These are phyloP conservation scores for Xyliphius kryptos DNA, from an alignment of 2,113 vertebrate genomes.

Conservation along the genomic window DNA sequence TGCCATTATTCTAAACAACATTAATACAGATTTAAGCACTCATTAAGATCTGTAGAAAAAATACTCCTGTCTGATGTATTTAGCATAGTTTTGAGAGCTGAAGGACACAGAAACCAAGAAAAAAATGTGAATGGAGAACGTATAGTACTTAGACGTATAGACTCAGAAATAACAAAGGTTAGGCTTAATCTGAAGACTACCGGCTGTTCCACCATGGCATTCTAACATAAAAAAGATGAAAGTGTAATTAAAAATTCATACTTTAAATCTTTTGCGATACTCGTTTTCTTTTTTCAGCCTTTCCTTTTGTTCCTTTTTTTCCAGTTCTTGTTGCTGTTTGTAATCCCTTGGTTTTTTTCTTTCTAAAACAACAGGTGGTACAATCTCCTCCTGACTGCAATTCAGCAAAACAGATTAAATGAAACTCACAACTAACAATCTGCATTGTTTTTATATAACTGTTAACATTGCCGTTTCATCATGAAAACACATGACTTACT, in stretches of 20 bases:
- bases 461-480: background rate
- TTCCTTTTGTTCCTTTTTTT: constrained; percentile 50
- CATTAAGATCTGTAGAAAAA: too few relatives aligned
- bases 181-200: too few relatives aligned
- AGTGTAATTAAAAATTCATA: constrained; percentile 28
- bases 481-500: constrained; percentile 51
- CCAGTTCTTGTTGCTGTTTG: constrained; percentile 45
- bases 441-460: background rate
- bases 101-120: too few relatives aligned
- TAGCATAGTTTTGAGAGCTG: too few relatives aligned
- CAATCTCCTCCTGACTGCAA: constrained; percentile 22
- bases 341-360: constrained; percentile 45
- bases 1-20: too few relatives aligned
- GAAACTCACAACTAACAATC: background rate
- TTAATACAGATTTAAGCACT: too few relatives aligned
- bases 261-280: constrained; percentile 64
- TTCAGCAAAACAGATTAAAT: background rate
- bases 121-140: too few relatives aligned
- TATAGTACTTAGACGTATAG: too few relatives aligned
- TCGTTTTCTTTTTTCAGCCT: constrained; percentile 54
- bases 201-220: too few relatives aligned
- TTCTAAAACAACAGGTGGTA: constrained; percentile 2
- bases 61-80: too few relatives aligned
- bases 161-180: too few relatives aligned
- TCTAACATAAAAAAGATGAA: background rate